Evolutionary conservation across 2,888 invertebrate species (phyloP), one percentile per base, ranked within the genome.

Genomic region (Ommatoiulus sabulosus): DNA sequence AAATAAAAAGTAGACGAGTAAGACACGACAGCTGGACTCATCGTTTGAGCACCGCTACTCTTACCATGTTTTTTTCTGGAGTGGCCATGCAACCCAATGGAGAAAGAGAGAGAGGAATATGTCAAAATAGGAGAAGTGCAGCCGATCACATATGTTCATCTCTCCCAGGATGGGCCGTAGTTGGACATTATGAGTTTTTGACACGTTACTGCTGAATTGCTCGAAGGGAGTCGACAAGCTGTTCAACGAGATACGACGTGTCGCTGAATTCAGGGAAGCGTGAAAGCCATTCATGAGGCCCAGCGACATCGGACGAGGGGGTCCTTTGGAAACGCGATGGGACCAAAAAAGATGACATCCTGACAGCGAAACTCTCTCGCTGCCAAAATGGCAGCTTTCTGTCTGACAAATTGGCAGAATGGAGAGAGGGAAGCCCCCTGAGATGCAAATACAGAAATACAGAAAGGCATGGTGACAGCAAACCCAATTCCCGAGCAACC

Each of bases 111-210:
- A 85, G 46, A 86, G 44, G 4, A 24, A 46, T 3, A 86, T 46
- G 86, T 86, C 85, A 72, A 72, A 72, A 85, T 15, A 85, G n/a
- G 85, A n/a, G 86, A 86, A 86, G 48, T 86, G 86, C 86, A 86
- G 44, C 86, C 48, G 44, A 86, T 86, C 86, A 86, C 86, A 86
- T 44, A 86, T 86, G 86, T 86, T 86, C 86, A 17, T 44, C 86
- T 86, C 86, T 46, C 86, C 44, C 86, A 44, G 44, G 46, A 44
- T 86, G 80, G 86, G 44, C 86, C 44, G 86, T 86, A 86, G 46
- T 46, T 86, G 86, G 86, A 48, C 86, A 86, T 86, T 86, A 86
- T 86, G 86, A 86, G 86, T 46, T 86, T 48, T 44, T 86, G 86
- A 86, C 86, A 86, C 48, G 86, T 86, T 86, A 86, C 20, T 86